A percentile compares a stretch with the other conserved stretches of the same genome.
phyloP scores from a whole-genome alignment of 2,113 vertebrate genomes.

The Centrocercus urophasianus region DNA sequence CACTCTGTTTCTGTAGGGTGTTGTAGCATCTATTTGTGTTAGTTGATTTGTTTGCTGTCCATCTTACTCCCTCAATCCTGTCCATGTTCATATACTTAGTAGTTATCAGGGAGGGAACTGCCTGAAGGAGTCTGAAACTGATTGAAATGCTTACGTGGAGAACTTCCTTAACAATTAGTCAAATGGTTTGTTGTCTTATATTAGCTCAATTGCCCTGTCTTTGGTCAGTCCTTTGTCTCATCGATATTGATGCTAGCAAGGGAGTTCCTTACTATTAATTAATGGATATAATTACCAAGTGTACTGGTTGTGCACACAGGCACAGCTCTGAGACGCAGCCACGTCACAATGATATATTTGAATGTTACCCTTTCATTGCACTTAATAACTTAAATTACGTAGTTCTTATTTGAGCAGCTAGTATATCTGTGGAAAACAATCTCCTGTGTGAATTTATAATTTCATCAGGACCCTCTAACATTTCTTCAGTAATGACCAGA shows the following conservation, averaged over 20 bases:
- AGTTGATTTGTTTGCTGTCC: background rate
- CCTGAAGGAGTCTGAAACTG: background rate
- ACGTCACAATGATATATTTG: background rate
- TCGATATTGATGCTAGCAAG: background rate
- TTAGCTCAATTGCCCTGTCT: background rate
- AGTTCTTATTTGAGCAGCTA: background rate
- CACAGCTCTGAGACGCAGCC: background rate
- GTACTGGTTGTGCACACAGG: background rate
- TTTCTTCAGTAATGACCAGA: background rate
- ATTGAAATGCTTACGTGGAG: background rate
- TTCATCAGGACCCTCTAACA: background rate
- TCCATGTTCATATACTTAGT: background rate
- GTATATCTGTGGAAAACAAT: background rate
- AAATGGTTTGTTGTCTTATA: background rate
- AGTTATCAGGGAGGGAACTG: background rate
- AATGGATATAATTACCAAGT: background rate
- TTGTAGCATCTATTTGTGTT: background rate
- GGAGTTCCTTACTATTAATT: background rate
- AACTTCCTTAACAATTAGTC: background rate
- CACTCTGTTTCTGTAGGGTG: background rate
- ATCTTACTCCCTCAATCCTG: background rate
- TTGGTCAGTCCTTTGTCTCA: background rate
- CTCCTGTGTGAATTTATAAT: background rate
- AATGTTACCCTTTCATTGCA: background rate
- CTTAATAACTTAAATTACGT: background rate